These are phyloP conservation scores for Neelides sp. DNA, from an alignment of 1,140 invertebrate species.

Conservation along the genomic window DNA sequence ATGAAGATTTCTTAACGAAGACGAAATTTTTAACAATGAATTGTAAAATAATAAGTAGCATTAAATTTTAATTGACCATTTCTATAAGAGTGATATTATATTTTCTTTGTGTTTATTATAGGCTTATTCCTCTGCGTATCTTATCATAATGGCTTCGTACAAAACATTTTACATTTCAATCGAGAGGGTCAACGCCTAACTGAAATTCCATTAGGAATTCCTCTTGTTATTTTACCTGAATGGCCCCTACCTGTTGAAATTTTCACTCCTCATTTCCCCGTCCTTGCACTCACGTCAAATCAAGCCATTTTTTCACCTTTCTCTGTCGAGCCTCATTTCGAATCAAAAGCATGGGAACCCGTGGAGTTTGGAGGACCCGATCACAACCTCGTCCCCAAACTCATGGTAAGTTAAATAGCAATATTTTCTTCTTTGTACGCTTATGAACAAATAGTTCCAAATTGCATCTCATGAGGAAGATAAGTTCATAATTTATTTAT, in stretches of 20 bases:
- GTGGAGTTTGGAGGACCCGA: conserved; percentile 10
- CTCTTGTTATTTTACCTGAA: conserved; percentile 25
- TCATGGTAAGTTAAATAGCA: conserved; percentile 1
- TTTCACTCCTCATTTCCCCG: conserved; percentile 20
- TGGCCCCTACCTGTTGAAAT: conserved; percentile 30
- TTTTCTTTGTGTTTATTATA: conserved; percentile 9
- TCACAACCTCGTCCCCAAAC: neutral
- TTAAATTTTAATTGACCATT: too few species aligned
- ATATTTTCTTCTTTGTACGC: too few species aligned
- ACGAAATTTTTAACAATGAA: too few species aligned
- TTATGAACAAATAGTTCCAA: too few species aligned
- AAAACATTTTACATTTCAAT: conserved; percentile 5
- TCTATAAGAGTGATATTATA: neutral
- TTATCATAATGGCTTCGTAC: conserved; percentile 9
- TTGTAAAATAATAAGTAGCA: too few species aligned
- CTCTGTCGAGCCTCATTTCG: conserved; percentile 17
- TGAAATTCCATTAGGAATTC: conserved; percentile 7
- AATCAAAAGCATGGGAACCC: conserved; percentile 22
- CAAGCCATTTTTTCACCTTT: conserved; percentile 16
- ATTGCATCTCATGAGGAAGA: too few species aligned
- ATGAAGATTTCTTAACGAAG: too few species aligned
- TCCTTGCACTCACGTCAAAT: conserved; percentile 25
- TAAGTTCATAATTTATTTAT: too few species aligned
- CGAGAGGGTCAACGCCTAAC: neutral
- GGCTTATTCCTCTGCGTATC: conserved; percentile 28